Base-by-base conservation (phyloP, 2,797 vertebrate genomes). In the Typhlichthys subterraneus region DNA sequence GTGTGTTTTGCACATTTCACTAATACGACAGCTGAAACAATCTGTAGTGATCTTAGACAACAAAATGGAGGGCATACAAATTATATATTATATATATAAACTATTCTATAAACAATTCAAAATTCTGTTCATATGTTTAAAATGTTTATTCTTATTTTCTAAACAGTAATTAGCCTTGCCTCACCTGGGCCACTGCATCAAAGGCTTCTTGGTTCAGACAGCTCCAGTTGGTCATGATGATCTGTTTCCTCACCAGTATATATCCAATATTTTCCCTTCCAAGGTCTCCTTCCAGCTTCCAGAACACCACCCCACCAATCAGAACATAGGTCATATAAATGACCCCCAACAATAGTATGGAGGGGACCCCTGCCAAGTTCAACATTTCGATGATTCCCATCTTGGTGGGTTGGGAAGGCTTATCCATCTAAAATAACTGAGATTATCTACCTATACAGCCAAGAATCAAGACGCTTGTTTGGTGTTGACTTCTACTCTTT, bases 281-380 rank as follows among this genome's bases (percentile, higher is more conserved):
- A 0, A 82, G 64, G 0, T 85, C 73, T 19, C 92, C 92, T 65
- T 94, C 92, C 72, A 93, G 51, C 68, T 85, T 84, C 92, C 92
- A 93, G 70, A 94, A 94, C 63, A 93, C 2, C 17, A 87, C 67
- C 12, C 92, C 92, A 0, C 93, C 92, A 0, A 90, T 76, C 62
- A 94, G 67, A 45, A 94, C 92, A 5, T 92, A 94, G 46, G 52
- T 6, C 56, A 90, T 31, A 12, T 94, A 93, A 31, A 89, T 8
- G 13, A 65, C 0, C 5, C 90, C 91, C 0, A 93, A 79, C 11
- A 91, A 3, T n/a, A 93, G 80, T 65, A 93, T 86, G 69, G 89
- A 90, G 13, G 92, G 88, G 5, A 92, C 65, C 17, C 75, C 63
- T 1, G 63, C 56, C 55, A 82, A 11, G 49, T 53, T 73, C 0